Percentiles rank a stretch among this genome's conserved stretches.
Conservation (phyloP, 2,113 vertebrate genomes). For the Chrysemys picta region DNA sequence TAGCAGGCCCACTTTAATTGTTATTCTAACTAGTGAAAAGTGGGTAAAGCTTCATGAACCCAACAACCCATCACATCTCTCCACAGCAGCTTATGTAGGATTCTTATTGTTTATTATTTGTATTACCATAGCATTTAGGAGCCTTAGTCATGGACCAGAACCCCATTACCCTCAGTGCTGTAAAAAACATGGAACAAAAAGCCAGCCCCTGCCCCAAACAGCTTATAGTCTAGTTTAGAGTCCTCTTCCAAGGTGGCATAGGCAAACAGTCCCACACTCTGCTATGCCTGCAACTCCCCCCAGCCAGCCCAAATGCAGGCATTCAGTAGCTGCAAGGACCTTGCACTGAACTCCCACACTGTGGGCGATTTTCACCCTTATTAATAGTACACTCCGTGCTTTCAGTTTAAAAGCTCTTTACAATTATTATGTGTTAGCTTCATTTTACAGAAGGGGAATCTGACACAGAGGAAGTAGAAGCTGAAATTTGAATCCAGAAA, state of each 20-base stretch:
- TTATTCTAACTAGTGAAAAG: background rate
- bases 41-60: background rate
- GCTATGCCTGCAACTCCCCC: background rate
- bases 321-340: background rate
- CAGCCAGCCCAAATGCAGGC: background rate
- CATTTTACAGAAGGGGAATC: background rate
- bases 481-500: background rate
- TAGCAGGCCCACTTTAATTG: background rate
- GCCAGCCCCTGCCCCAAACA: background rate
- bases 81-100: background rate
- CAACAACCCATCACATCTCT: rapidly evolving
- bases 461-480: rapidly evolving
- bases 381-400: background rate
- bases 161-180: background rate
- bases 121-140: background rate
- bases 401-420: background rate
- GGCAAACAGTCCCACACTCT: background rate
- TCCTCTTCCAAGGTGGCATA: background rate
- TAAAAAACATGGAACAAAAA: background rate
- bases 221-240: background rate
- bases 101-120: background rate
- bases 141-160: background rate
- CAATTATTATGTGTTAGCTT: background rate
- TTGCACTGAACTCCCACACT: background rate
- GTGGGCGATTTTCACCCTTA: rapidly evolving